Evolutionary conservation across 2,888 invertebrate genomes (phyloP).

Genomic region (Polylopha cassiicola): DNA sequence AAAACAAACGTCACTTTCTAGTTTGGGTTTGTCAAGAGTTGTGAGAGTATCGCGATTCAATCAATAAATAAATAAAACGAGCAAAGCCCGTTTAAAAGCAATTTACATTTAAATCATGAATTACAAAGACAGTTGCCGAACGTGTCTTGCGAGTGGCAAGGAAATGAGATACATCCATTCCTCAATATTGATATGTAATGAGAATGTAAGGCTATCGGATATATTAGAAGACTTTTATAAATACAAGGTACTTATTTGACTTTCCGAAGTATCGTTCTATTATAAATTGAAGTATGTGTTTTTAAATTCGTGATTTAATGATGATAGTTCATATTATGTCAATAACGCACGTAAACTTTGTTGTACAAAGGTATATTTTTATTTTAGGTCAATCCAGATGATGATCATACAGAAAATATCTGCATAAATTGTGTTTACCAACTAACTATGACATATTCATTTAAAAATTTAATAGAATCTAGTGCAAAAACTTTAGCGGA

Average conservation of each 20-base stretch:
- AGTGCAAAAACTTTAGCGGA: constrained; percentile 49
- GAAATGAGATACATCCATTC: constrained; percentile 60
- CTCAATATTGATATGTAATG: constrained; percentile 49
- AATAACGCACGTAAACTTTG: too few relatives aligned
- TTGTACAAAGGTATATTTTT: constrained; percentile 5
- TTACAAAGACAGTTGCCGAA: constrained; percentile 55
- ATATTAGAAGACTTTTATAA: constrained; percentile 61
- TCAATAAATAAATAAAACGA: too few relatives aligned
- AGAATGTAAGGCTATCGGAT: constrained; percentile 51
- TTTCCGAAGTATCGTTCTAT: background rate
- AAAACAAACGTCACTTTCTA: too few relatives aligned
- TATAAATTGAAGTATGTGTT: background rate
- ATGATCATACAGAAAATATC: constrained; percentile 51
- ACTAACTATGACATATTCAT: constrained; percentile 65
- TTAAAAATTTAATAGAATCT: constrained; percentile 62
- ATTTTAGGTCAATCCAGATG: constrained; percentile 44
- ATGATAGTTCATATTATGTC: too few relatives aligned
- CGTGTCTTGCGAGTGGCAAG: constrained; percentile 53
- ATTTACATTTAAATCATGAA: constrained; percentile 47
- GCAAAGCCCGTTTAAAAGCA: too few relatives aligned
- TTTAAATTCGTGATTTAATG: background rate
- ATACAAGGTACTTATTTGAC: constrained; percentile 46
- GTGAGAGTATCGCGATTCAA: too few relatives aligned
- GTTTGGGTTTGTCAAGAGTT: too few relatives aligned
- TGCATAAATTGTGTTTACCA: constrained; percentile 68